Evolutionary conservation across 1,140 invertebrate species (phyloP).

Genomic region (Bilobella aurantiaca): DNA sequence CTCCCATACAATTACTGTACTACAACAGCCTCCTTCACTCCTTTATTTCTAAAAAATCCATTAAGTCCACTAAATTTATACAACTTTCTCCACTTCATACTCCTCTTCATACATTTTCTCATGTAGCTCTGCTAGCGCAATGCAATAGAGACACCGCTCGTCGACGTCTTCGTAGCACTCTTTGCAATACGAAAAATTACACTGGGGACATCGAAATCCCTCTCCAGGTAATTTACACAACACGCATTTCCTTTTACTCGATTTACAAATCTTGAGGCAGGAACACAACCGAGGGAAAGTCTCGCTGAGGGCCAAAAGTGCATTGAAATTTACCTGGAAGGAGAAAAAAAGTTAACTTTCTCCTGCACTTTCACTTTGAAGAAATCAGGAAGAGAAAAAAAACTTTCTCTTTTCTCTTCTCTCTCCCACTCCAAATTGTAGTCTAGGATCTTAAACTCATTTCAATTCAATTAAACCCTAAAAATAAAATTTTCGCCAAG

Average conservation of each 20-base stretch:
- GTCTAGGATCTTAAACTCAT: no score
- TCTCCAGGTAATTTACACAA: slow-evolving; percentile 23
- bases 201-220: slow-evolving; percentile 16
- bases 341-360: neutral
- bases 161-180: slow-evolving; percentile 26
- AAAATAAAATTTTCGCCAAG: no score
- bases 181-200: slow-evolving; percentile 24
- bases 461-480: no score
- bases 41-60: neutral
- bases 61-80: neutral
- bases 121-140: slow-evolving; percentile 10
- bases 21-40: no score
- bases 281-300: slow-evolving; percentile 19
- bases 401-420: no score
- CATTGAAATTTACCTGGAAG: slow-evolving; percentile 23
- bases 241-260: slow-evolving; percentile 28
- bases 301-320: slow-evolving; percentile 11
- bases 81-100: neutral
- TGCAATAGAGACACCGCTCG: slow-evolving; percentile 22
- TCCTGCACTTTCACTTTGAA: neutral
- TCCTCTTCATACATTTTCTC: neutral
- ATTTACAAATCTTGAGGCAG: slow-evolving; percentile 16
- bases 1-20: no score
- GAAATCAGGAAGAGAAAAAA: neutral
- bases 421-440: no score